phyloP scores from a whole-genome alignment of 2,888 invertebrate genomes.

The Cheiracanthium punctorium region DNA sequence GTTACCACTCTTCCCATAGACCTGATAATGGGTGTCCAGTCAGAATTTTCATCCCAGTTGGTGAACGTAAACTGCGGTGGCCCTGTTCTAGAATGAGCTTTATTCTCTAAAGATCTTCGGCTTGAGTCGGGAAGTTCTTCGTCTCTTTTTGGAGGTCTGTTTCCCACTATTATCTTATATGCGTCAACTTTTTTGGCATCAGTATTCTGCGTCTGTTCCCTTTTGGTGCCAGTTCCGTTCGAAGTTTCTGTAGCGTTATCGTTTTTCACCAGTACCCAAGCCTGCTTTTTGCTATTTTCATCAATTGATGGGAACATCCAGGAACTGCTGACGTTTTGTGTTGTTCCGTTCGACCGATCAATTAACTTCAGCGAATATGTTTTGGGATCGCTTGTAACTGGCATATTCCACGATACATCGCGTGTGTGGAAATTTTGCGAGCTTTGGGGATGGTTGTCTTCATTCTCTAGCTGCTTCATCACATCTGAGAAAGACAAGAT shows the following conservation, averaged over 20 bases:
- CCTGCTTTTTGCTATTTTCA: neutral
- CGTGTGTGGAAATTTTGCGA: neutral
- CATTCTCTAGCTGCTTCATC: slow-evolving; percentile 32
- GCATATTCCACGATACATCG: slow-evolving; percentile 30
- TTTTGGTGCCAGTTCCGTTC: neutral
- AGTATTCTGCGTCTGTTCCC: neutral
- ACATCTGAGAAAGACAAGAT: slow-evolving; percentile 53
- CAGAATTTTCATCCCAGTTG: slow-evolving; percentile 7
- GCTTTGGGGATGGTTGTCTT: neutral
- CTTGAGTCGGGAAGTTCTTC: neutral
- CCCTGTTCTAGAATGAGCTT: neutral
- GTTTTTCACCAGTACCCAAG: slow-evolving; percentile 36
- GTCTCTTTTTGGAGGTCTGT: neutral
- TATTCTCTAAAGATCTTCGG: neutral
- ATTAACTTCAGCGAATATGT: slow-evolving; percentile 43
- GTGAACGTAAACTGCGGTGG: neutral
- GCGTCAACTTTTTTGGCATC: neutral
- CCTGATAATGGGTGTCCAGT: slow-evolving; percentile 43
- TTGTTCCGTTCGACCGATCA: neutral
- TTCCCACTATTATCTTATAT: slow-evolving; percentile 43
- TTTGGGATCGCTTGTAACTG: slow-evolving; percentile 32
- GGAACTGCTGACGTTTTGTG: slow-evolving; percentile 8
- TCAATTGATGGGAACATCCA: slow-evolving; percentile 34
- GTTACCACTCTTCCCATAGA: slow-evolving; percentile 42
- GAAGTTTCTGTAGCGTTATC: neutral